Percentiles rank a stretch among this genome's conserved stretches.
Conservation (phyloP, 2,113 vertebrate species). For the Dicerorhinus sumatrensis region DNA sequence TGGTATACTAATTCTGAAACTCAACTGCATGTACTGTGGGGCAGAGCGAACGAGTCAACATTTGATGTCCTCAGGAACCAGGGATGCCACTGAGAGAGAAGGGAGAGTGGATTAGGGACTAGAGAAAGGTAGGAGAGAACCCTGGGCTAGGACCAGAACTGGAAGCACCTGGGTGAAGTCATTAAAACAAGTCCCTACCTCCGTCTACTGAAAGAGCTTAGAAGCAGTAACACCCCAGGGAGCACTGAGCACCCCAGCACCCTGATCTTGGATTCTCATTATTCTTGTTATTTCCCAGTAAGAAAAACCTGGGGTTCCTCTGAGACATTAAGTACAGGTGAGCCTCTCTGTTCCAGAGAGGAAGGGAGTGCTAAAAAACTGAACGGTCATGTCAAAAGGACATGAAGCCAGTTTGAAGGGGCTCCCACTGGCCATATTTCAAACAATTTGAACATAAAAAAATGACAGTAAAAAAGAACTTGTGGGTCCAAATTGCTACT, state of each 20-base stretch:
- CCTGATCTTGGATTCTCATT: background rate
- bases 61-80: background rate
- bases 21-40: background rate
- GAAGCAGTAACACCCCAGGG: background rate
- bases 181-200: background rate
- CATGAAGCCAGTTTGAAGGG: background rate
- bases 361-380: background rate
- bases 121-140: background rate
- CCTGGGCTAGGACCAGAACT: background rate
- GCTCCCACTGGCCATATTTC: background rate
- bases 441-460: background rate
- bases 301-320: no score
- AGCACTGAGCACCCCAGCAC: no score
- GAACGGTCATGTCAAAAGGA: background rate
- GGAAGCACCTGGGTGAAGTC: background rate
- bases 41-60: no score
- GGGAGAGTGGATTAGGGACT: no score
- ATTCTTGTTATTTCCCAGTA: background rate
- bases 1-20: background rate
- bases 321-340: background rate
- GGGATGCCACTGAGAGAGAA: background rate
- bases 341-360: background rate
- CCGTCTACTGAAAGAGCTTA: no score
- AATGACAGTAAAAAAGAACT: background rate
- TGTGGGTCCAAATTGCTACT: background rate